Evolutionary conservation across 1,140 invertebrate genomes (phyloP), one percentile per base, ranked within the genome.

Genomic region (Neodiprion lecontei): DNA sequence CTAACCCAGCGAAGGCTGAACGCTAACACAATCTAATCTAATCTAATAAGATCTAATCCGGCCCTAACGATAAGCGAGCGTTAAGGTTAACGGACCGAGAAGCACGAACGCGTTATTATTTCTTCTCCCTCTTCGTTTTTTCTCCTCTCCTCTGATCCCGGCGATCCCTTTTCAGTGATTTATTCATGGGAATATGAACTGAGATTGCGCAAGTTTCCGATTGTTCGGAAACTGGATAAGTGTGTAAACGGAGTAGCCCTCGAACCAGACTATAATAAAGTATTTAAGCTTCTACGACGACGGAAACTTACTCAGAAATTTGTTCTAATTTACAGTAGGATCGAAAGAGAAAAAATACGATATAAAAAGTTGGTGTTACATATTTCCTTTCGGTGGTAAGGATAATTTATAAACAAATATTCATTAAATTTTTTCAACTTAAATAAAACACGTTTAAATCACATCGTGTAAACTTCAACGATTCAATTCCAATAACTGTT

Each of bases 51-150:
- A 40, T 40, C 28, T 40, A 40, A 40, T 40, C 28, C 28, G 28
- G 28, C 28, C 28, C 28, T 40, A 40, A 40, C 28, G 28, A 40
- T 17, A 61, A 61, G n/a, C 53, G 53, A 61, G 53, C n/a, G 11
- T 12, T 61, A 61, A 61, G 53, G 53, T 61, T 61, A 61, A 61
- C 53, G 53, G 53, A 61, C 53, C 53, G 53, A 61, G 53, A 61
- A 61, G 53, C 53, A 61, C 53, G 53, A 12, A 61, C 53, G 28
- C 2, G 5, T 40, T 40, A 61, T 61, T 61, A 14, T 61, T 61
- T 61, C 53, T 14, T 61, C 28, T 40, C 28, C 1, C 28, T 40
- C 28, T 40, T 40, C 28, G 17, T 40, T 40, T 1, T 40, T 40
- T 40, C 1, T 40, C 28, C 28, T 40, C 28, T 40, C 28, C 28